These are phyloP conservation scores for Phodopus roborovskii DNA, from an alignment of 2,113 vertebrate genomes.

Conservation along the genomic window DNA sequence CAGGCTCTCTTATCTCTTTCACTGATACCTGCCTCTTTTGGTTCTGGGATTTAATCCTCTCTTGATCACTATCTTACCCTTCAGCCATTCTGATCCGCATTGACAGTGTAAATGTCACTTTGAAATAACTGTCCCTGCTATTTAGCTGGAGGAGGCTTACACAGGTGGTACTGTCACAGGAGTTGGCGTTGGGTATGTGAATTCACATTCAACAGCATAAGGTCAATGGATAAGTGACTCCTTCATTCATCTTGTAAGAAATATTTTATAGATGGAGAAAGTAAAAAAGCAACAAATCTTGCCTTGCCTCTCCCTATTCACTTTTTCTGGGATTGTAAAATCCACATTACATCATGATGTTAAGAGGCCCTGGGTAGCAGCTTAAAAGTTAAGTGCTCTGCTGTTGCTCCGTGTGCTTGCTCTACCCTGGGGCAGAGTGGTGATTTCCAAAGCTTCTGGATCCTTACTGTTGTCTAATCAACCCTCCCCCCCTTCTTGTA, in stretches of 20 bases:
- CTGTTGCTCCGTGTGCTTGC: neutral
- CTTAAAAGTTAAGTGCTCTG: neutral
- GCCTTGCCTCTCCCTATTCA: neutral
- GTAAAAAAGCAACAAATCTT: neutral
- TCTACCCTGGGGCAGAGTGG: neutral
- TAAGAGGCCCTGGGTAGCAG: neutral
- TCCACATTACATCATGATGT: neutral
- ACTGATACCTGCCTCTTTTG: constrained; percentile 53
- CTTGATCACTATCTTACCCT: constrained; percentile 66
- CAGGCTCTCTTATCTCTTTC: constrained; percentile 60
- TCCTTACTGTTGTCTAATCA: neutral
- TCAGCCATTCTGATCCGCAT: constrained; percentile 60
- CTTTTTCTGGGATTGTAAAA: neutral
- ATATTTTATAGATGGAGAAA: constrained; percentile 13
- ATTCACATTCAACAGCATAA: constrained; percentile 11
- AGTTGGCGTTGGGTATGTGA: neutral
- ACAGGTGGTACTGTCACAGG: constrained; percentile 21
- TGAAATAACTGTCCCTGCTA: constrained; percentile 65
- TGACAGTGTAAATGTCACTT: constrained; percentile 70
- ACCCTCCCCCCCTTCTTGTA: neutral
- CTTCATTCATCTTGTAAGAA: constrained; percentile 44
- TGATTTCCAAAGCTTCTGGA: neutral
- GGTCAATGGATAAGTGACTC: neutral
- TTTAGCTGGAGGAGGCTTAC: constrained; percentile 62
- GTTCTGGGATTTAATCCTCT: constrained; percentile 69